Evolutionary conservation across 2,113 vertebrate species (phyloP), one percentile per base, ranked within the genome.

Genomic region (Cynopterus brachyotis): DNA sequence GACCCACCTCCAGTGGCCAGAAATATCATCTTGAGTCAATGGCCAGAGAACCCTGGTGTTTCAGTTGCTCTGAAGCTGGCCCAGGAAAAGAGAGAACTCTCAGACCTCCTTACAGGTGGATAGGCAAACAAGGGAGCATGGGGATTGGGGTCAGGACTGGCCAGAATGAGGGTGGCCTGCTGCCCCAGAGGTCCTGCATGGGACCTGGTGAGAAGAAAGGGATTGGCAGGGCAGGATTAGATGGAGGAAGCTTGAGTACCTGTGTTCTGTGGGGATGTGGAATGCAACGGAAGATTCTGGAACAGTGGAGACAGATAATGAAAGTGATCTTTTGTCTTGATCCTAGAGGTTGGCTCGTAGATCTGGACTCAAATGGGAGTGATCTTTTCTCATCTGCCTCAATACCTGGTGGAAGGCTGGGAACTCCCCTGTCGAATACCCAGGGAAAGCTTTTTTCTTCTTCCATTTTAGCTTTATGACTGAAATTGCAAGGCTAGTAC

Each of bases 81-180:
- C 30, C 37, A 37, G 59, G 75, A 60, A 62, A 67, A 76, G 20
- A 87, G 16, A 59, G 75, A 67, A 24, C 37, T 47, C 57, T 45
- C 55, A 76, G 76, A 42, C 35, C 37, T 47, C 30, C 28, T 59
- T 20, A 15, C 2, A 22, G 42, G 57, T 53, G 16, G 64, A n/a
- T 87, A 59, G 64, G 24, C 0, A 17, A 37, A 16, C 3, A 0
- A 20, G 24, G 62, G 22, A 57, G 1, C 2, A 0, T 6, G 62
- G 47, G 6, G 6, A 50, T 26, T 11, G 50, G 30, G 40, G 64
- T 20, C 47, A 3, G 32, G 75, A 15, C 26, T 11, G 13, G 37
- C 11, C 3, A 2, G 40, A 57, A 42, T 5, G 37, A 22, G 22
- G 10, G 17, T 26, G 50, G 57, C 30, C 37, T 2, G 2, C 30